Evolutionary conservation across 2,888 invertebrate genomes (phyloP).

Genomic region (Rosalia funebris): DNA sequence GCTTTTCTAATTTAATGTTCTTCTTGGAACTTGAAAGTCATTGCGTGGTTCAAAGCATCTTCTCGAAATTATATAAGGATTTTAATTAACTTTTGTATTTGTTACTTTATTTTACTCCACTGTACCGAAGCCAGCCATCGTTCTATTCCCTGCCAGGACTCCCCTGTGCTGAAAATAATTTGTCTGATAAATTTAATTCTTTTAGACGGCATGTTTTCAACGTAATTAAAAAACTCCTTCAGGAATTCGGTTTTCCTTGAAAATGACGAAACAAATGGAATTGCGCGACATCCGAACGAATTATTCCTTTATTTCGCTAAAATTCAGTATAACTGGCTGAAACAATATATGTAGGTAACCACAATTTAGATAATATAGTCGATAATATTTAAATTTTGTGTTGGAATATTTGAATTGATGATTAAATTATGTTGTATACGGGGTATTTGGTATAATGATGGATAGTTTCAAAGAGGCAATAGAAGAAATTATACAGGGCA

Average conservation of each 20-base stretch:
- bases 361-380: no score
- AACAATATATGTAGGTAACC: no score
- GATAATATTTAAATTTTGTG: no score
- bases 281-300: slow-evolving; percentile 2
- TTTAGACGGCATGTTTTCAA: slow-evolving; percentile 34
- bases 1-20: slow-evolving; percentile 61
- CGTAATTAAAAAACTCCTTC: slow-evolving; percentile 32
- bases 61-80: slow-evolving; percentile 50
- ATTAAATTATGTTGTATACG: no score
- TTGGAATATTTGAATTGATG: no score
- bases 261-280: slow-evolving; percentile 10
- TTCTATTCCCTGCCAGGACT: background rate
- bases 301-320: background rate
- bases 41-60: slow-evolving; percentile 40
- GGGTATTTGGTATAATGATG: no score
- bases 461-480: no score
- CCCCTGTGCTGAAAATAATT: slow-evolving; percentile 26
- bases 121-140: slow-evolving; percentile 3
- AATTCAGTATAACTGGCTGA: no score
- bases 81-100: slow-evolving; percentile 55
- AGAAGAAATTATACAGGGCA: no score
- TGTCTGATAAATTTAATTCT: slow-evolving; percentile 35
- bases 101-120: slow-evolving; percentile 31
- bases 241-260: slow-evolving; percentile 14
- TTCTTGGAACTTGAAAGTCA: slow-evolving; percentile 36